Base-by-base conservation (phyloP, 2,888 invertebrate genomes). In the Drosophila tripunctata region DNA sequence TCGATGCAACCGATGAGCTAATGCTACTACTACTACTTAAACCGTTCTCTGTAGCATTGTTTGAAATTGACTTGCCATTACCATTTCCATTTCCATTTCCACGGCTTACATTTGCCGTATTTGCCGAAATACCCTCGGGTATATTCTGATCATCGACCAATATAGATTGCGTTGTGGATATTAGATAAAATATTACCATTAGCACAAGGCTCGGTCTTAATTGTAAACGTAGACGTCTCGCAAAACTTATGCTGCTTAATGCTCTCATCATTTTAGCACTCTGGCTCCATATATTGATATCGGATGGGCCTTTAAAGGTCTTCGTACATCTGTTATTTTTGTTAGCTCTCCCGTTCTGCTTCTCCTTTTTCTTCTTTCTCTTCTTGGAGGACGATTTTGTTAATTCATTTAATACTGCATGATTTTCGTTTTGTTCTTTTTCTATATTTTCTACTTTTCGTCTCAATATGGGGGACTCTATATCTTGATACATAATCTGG, bases 61-160 rank as follows among this genome's bases (percentile, higher is more conserved):
- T 71, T 12, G 71, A 57, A 4, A 68, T 70, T 27, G 69, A 66
- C 21, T 65, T 69, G 10, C 17, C 40, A 47, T 31, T 73, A 27
- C n/a, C 31, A 41, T 8, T 41, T 33, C 2, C 33, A 17, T 31
- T 31, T 7, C 61, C 75, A 6, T 17, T 54, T 12, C 43, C 19
- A n/a, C n/a, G n/a, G 10, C 47, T 55, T 0, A 12, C 22, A 47
- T 27, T 41, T 27, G 55, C 56, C 33, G 45, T 64, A 19, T 50
- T 21, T 10, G 51, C 8, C 30, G 47, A 31, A 30, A 50, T 58
- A 21, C 41, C 45, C 8, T 52, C 30, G 35, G 35, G 40, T 38
- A 44, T 27, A 43, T 63, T 76, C 12, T 77, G 73, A 47, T 88
- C 81, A 8, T 89, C 84, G 3, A 80, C 48, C n/a, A 88, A 45